A percentile compares a stretch with the other conserved stretches of the same genome.
phyloP scores from a whole-genome alignment of 2,113 vertebrate genomes.

The Hippocampus comes region DNA sequence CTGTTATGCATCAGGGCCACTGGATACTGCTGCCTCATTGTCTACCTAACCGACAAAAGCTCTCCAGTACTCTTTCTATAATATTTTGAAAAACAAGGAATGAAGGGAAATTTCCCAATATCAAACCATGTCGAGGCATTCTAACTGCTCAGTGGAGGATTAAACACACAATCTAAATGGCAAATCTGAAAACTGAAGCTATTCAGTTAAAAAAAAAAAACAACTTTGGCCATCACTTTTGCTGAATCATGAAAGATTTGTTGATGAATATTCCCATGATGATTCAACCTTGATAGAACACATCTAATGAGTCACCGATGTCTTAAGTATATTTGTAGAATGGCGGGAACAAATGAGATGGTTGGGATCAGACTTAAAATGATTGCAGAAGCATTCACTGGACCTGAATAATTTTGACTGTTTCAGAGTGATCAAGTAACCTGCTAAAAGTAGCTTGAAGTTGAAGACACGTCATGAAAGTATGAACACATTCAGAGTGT shows the following conservation, averaged over 20 bases:
- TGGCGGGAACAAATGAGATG: constrained; percentile 2
- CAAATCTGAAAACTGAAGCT: background rate
- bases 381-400: constrained; percentile 2
- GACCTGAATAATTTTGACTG: background rate
- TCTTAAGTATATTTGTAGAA: background rate
- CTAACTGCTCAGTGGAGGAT: background rate
- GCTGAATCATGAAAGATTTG: background rate
- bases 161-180: background rate
- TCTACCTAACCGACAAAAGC: background rate
- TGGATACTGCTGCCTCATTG: background rate
- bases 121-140: background rate
- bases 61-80: background rate
- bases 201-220: background rate
- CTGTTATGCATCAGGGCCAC: constrained; percentile 5
- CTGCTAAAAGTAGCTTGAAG: background rate
- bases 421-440: background rate
- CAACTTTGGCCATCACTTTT: background rate
- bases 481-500: background rate
- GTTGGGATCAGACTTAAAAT: constrained; percentile 10
- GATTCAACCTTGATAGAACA: background rate
- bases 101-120: background rate
- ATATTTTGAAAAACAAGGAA: background rate
- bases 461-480: background rate
- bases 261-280: background rate
- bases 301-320: background rate